Evolutionary conservation across 1,140 invertebrate genomes (phyloP), one percentile per base, ranked within the genome.

Genomic region (Tachypleus tridentatus): DNA sequence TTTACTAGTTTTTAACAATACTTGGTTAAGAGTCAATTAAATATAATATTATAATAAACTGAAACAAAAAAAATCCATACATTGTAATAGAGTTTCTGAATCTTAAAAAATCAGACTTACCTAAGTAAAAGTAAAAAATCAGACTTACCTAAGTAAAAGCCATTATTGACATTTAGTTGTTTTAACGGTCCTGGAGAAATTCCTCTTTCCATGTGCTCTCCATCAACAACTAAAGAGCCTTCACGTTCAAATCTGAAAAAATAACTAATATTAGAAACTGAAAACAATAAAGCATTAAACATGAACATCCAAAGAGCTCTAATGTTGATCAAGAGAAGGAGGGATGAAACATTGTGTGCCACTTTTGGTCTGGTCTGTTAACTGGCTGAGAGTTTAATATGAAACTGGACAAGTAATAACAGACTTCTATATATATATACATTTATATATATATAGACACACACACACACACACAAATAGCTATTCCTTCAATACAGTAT

Each of bases 141-240:
- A 54, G 54, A 47, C 8, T 58, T 81, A 96, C 87, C 93, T 75
- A 89, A 85, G 78, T 87, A 90, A 65, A 93, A 81, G 64, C 85
- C 86, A 61, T 85, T 88, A 72, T 90, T 86, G 47, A 89, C 88
- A 73, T 93, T 91, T 29, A 93, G 79, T 74, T 91, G 87, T 70
- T 85, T 85, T 60, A 91, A 82, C 73, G 85, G 84, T 49, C 91
- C 91, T 1, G 89, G 89, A 7, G 90, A 87, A 64, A 86, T 84
- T 51, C 85, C 84, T 0, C 86, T 85, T 8, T 87, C 81, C 6
- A 86, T 84, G 58, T 87, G 85, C 52, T 86, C 83, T 64, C 87
- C 87, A 76, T 96, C 92, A 4, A 96, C 86, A 63, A 89, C 60
- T 69, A 66, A 29, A 64, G 51, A 57, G 11, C 52, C 57, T 11